Base-by-base conservation (phyloP, 2,888 invertebrate species). In the Apamea monoglypha region DNA sequence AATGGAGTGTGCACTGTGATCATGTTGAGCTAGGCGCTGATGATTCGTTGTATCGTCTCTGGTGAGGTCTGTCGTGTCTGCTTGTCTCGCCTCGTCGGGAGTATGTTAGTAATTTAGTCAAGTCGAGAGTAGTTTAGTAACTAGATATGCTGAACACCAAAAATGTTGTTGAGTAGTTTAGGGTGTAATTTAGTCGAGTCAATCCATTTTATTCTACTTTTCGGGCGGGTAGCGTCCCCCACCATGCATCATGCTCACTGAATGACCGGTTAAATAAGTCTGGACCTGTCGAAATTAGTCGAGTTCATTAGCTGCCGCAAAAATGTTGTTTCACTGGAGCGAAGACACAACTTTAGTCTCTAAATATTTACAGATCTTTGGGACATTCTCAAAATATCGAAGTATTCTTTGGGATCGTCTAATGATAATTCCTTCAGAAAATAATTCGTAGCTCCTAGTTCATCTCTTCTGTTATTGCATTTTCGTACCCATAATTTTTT, bases 1-100 rank as follows among this genome's bases (percentile, higher is more conserved):
- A 25, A 36, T 66, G 56, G n/a, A 84, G 47, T n/a, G 68, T 29
- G 40, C 40, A 8, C 32, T 25, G 79, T 1, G 29, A 25, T 77
- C 29, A 25, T 53, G 16, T 21, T 16, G 50, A 18, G 32, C 44
- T 25, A 5, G 21, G 12, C 21, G n/a, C 21, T 32, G n/a, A 50
- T 25, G 25, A 50, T 21, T 44, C 18, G 1, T 21, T 32, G 2
- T 44, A 18, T 25, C 12, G 64, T 25, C 25, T 3, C 44, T 32
- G n/a, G 12, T 74, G 25, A 12, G 29, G 10, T 12, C 6, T 73
- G n/a, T 25, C 2, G 21, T 40, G n/a, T 36, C 36, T 71, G n/a
- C 18, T 12, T 64, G 64, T 68, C 29, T 29, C 10, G n/a, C 18
- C 40, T 63, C 2, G 21, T 61, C 14, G 7, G 21, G 21, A 21